Percentiles rank a stretch among this genome's conserved stretches.
Conservation (phyloP, 2,888 invertebrate genomes). For the Antheraea yamamai region DNA sequence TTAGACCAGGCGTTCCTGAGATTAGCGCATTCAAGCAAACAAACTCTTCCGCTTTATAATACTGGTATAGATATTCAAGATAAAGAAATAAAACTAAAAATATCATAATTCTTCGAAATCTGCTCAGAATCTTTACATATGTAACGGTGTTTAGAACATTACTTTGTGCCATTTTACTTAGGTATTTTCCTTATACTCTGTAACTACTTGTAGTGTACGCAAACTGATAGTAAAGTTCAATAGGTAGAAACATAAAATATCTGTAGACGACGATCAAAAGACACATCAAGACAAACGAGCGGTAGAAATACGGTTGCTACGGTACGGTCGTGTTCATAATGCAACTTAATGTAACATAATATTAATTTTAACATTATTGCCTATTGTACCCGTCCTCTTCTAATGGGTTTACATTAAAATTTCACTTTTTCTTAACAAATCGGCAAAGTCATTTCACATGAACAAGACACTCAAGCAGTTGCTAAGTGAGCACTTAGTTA, state of each 20-base stretch:
- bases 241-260: background rate
- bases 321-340: background rate
- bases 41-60: too few relatives aligned
- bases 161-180: background rate
- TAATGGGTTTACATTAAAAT: background rate
- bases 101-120: conserved; percentile 1
- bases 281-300: background rate
- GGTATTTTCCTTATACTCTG: background rate
- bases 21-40: background rate
- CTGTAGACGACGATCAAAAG: background rate
- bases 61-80: background rate
- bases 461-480: background rate
- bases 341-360: background rate
- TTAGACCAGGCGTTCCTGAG: too few relatives aligned
- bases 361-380: background rate
- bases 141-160: background rate
- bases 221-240: background rate
- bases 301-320: background rate
- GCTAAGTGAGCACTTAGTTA: background rate
- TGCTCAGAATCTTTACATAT: background rate
- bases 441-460: background rate
- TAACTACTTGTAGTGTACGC: background rate
- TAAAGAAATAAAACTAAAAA: background rate
- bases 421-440: background rate
- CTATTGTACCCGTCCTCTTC: background rate